Evolutionary conservation across 2,888 invertebrate genomes (phyloP).

Genomic region (Pyrrhosoma nymphula): DNA sequence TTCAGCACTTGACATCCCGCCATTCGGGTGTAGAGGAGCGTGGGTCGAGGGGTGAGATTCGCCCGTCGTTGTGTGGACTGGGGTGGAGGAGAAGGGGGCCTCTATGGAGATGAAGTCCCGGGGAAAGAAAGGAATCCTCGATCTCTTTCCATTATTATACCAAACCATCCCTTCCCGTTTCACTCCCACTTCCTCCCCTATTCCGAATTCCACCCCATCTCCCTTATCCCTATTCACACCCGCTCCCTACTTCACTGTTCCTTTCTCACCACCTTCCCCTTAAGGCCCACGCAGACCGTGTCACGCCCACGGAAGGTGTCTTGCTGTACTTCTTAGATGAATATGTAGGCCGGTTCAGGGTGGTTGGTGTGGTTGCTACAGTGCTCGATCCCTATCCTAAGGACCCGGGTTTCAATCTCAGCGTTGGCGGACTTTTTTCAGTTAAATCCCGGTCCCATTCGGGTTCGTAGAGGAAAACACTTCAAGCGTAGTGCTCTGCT

Average conservation of each 20-base stretch:
- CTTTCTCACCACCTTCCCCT: too few relatives aligned
- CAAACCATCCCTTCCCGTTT: background rate
- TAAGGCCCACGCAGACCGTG: too few relatives aligned
- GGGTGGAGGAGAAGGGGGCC: background rate
- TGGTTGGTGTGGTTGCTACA: too few relatives aligned
- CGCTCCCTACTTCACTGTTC: background rate
- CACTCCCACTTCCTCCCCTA: background rate
- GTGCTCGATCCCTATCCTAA: too few relatives aligned
- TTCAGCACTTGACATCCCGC: background rate
- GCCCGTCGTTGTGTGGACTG: background rate
- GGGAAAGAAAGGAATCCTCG: background rate
- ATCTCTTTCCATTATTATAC: background rate
- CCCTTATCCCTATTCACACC: background rate
- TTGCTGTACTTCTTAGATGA: too few relatives aligned
- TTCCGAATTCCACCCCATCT: background rate
- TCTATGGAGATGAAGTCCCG: slow-evolving; percentile 8
- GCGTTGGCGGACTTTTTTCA: too few relatives aligned
- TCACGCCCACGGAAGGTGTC: too few relatives aligned
- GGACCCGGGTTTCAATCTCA: too few relatives aligned
- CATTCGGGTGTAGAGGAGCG: slow-evolving; percentile 24
- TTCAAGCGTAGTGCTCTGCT: too few relatives aligned
- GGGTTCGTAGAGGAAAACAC: too few relatives aligned
- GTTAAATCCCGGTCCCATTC: too few relatives aligned
- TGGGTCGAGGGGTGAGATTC: background rate
- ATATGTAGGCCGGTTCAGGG: too few relatives aligned